A percentile compares a stretch with the other conserved stretches of the same genome.
Evolutionary conservation across 92 coral and sea anemone genomes (phyloP).

Genomic region (Siderastrea radians): DNA sequence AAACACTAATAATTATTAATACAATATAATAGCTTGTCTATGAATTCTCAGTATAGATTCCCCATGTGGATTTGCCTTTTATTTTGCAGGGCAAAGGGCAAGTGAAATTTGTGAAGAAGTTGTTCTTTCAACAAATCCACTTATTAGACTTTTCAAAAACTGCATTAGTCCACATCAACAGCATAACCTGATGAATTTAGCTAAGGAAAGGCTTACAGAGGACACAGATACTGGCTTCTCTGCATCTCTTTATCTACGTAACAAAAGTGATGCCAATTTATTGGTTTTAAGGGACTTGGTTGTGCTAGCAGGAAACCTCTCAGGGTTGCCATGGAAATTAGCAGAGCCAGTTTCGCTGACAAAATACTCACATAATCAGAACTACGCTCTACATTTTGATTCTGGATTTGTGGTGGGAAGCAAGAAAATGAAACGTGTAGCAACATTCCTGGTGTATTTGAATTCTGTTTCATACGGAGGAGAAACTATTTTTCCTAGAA

Average conservation of each 20-base stretch:
- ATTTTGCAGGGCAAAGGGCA: conserved; percentile 9
- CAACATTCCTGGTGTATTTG: conserved; percentile 76
- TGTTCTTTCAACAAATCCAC: conserved; percentile 60
- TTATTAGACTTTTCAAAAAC: conserved; percentile 56
- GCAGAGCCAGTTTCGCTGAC: conserved; percentile 83
- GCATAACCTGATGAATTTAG: conserved; percentile 45
- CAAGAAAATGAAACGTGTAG: conserved; percentile 64
- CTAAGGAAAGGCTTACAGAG: conserved; percentile 62
- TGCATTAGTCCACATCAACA: conserved; percentile 67
- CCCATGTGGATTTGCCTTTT: background rate
- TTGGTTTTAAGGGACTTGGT: conserved; percentile 61
- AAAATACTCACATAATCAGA: conserved; percentile 68
- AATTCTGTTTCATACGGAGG: conserved; percentile 77
- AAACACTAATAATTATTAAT: too few relatives aligned
- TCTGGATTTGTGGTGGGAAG: conserved; percentile 76
- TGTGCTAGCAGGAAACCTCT: conserved; percentile 73
- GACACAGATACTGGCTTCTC: conserved; percentile 83
- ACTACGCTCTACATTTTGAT: conserved; percentile 79
- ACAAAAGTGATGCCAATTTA: conserved; percentile 53
- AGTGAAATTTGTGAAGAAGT: background rate
- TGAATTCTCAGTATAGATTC: too few relatives aligned
- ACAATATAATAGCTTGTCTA: too few relatives aligned
- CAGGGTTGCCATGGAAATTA: conserved; percentile 75
- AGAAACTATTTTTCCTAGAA: conserved; percentile 81
- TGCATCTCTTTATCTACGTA: conserved; percentile 68